A percentile compares a stretch with the other conserved stretches of the same genome.
Conservation (phyloP, 1,140 invertebrate genomes). For the Brachionus rubens region DNA sequence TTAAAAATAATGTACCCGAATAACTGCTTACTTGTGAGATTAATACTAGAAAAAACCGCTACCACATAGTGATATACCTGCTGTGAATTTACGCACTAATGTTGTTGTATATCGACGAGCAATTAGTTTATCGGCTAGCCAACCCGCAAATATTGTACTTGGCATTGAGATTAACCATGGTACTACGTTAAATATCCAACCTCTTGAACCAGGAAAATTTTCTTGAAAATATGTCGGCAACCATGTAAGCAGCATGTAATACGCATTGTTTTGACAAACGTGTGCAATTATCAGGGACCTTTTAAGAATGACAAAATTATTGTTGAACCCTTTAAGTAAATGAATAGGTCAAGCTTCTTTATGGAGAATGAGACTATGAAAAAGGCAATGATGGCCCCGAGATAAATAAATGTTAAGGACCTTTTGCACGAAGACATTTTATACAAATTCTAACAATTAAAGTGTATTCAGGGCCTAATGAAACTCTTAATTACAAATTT, state of each 20-base stretch:
- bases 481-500: no score
- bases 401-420: no score
- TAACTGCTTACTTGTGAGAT: slow-evolving; percentile 63
- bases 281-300: slow-evolving; percentile 72
- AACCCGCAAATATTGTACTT: slow-evolving; percentile 68
- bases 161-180: slow-evolving; percentile 70
- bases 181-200: slow-evolving; percentile 71
- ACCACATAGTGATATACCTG: slow-evolving; percentile 65
- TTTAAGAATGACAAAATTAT: no score
- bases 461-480: no score
- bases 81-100: slow-evolving; percentile 62
- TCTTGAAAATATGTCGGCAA: slow-evolving; percentile 75
- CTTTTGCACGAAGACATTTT: no score
- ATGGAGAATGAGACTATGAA: no score
- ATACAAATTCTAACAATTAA: no score
- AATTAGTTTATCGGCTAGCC: slow-evolving; percentile 66
- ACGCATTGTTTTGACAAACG: slow-evolving; percentile 73
- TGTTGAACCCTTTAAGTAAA: no score
- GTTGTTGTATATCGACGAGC: slow-evolving; percentile 60
- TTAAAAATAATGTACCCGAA: slow-evolving; percentile 62
- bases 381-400: no score
- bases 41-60: slow-evolving; percentile 67
- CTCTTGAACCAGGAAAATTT: slow-evolving; percentile 68
- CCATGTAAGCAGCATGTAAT: slow-evolving; percentile 72
- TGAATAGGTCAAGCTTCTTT: no score